Conservation (phyloP, 2,888 invertebrate species). For the Xanthia icteritia region DNA sequence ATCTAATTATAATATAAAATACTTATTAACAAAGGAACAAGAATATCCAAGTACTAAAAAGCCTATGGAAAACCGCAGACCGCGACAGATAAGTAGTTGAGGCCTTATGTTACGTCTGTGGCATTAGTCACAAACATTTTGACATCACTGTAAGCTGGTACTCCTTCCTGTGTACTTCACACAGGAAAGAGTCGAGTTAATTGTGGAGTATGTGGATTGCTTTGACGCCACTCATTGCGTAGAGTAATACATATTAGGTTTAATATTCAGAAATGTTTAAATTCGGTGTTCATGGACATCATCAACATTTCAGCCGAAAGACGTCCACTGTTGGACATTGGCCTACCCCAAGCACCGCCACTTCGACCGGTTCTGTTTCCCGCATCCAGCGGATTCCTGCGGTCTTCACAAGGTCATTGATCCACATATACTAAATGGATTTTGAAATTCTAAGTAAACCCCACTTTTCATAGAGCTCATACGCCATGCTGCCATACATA, state of each 20-base stretch:
- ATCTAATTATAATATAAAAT: slow-evolving; percentile 2
- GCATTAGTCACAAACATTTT: slow-evolving; percentile 37
- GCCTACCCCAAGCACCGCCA: too few species aligned
- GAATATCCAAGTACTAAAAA: slow-evolving; percentile 11
- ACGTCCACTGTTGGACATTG: too few species aligned
- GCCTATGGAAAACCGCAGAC: slow-evolving; percentile 59
- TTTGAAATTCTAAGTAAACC: not conserved
- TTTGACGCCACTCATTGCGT: slow-evolving; percentile 15
- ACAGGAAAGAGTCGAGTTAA: slow-evolving; percentile 39
- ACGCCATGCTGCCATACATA: too few species aligned
- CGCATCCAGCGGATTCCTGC: too few species aligned
- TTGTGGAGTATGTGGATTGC: slow-evolving; percentile 12
- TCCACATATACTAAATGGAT: not conserved
- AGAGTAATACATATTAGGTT: slow-evolving; percentile 23
- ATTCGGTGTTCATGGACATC: not conserved
- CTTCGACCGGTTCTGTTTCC: too few species aligned
- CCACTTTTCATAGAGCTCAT: too few species aligned
- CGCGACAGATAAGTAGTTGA: slow-evolving; percentile 1
- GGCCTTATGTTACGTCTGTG: slow-evolving; percentile 27
- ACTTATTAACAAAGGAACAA: not conserved
- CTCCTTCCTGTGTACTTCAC: too few species aligned
- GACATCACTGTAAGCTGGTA: slow-evolving; percentile 30
- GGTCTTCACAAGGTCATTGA: too few species aligned
- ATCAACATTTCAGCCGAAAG: too few species aligned
- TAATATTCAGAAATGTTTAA: not conserved